These are phyloP conservation scores for Pachyseris speciosa DNA, from an alignment of 64 coral and sea anemone species.

Conservation along the genomic window DNA sequence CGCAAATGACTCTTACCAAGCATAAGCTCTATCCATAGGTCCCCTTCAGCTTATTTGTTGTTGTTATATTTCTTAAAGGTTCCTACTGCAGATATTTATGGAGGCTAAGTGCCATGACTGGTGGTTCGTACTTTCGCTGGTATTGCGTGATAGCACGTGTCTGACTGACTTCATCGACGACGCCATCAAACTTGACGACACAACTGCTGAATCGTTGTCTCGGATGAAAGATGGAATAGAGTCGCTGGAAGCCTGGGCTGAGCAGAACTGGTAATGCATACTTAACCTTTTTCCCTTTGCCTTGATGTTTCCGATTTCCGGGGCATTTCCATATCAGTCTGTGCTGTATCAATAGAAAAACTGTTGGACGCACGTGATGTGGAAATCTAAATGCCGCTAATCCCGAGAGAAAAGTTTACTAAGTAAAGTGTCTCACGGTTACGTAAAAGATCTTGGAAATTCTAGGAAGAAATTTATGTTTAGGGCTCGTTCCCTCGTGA, in stretches of 20 bases:
- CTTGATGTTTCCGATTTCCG: not conserved
- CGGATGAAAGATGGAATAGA: constrained; percentile 73
- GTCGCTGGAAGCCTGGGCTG: constrained; percentile 81
- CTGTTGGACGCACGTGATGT: too few relatives aligned
- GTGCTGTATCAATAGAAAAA: too few relatives aligned
- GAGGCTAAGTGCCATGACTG: constrained; percentile 85
- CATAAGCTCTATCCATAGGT: too few relatives aligned
- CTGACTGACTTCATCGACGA: constrained; percentile 73
- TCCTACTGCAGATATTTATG: constrained; percentile 69
- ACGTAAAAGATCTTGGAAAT: too few relatives aligned
- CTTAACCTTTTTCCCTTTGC: too few relatives aligned
- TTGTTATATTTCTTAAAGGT: constrained; percentile 27
- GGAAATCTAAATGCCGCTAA: too few relatives aligned
- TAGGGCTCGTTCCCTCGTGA: too few relatives aligned
- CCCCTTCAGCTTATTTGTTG: not conserved
- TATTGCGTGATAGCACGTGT: constrained; percentile 75
- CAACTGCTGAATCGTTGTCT: constrained; percentile 40
- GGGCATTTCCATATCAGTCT: too few relatives aligned
- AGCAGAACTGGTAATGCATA: constrained; percentile 71
- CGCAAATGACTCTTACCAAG: too few relatives aligned
- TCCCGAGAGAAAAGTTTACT: too few relatives aligned
- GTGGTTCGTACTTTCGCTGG: constrained; percentile 75
- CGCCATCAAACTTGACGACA: constrained; percentile 54
- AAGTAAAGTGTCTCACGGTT: too few relatives aligned
- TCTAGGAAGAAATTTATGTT: too few relatives aligned